These are phyloP conservation scores for Rotaria magnacalcarata DNA, from an alignment of 2,888 invertebrate species.

Conservation along the genomic window DNA sequence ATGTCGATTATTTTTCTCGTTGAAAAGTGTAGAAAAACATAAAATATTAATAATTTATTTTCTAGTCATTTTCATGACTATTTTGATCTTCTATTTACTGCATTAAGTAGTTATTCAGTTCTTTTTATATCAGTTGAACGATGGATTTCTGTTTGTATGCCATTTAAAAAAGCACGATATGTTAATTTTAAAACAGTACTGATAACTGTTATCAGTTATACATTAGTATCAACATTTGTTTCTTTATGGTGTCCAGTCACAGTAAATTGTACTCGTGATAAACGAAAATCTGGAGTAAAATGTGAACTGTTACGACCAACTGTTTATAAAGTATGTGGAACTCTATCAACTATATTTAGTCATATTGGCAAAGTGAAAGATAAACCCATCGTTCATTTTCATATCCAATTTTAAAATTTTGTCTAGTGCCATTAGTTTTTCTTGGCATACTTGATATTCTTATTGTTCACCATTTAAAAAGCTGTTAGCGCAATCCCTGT, in stretches of 20 bases:
- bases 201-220: conserved; percentile 1
- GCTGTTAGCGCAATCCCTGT: too few species aligned
- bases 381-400: too few species aligned
- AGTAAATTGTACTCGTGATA: background rate
- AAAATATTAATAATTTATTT: too few species aligned
- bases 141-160: conserved; percentile 13
- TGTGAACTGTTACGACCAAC: background rate
- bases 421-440: background rate
- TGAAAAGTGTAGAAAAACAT: too few species aligned
- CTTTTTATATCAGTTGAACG: conserved; percentile 14
- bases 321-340: background rate
- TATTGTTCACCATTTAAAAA: background rate
- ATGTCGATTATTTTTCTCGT: too few species aligned
- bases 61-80: conserved; percentile 33
- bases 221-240: background rate
- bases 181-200: background rate
- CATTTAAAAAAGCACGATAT: conserved; percentile 21
- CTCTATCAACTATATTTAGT: background rate
- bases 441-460: background rate
- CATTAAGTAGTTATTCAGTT: background rate
- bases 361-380: background rate
- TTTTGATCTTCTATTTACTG: conserved; percentile 18
- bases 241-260: background rate
- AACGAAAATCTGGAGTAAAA: background rate
- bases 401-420: too few species aligned